These are phyloP conservation scores for Sisyra nigra DNA, from an alignment of 2,888 invertebrate species.

Conservation along the genomic window DNA sequence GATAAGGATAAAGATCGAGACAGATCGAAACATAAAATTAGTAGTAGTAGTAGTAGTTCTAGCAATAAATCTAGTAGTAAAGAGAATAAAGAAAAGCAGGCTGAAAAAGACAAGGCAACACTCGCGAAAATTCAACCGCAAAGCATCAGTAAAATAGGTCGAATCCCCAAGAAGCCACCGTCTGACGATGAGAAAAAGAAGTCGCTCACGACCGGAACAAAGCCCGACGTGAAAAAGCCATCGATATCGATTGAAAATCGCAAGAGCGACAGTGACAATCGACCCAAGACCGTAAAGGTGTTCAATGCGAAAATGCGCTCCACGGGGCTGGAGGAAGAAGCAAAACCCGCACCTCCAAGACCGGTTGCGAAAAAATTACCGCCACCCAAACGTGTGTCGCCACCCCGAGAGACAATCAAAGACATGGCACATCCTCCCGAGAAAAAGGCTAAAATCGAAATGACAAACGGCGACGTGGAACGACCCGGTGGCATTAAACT, in stretches of 20 bases:
- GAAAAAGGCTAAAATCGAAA: conserved; percentile 57
- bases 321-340: conserved; percentile 77
- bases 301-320: conserved; percentile 84
- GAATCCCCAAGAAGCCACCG: conserved; percentile 56
- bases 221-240: conserved; percentile 45
- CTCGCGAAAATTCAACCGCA: conserved; percentile 48
- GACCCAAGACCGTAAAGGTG: conserved; percentile 84
- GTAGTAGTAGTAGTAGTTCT: conserved; percentile 13
- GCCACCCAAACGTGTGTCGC: conserved; percentile 28
- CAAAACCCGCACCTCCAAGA: conserved; percentile 69
- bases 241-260: conserved; percentile 70
- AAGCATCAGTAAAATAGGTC: conserved; percentile 55
- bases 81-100: conserved; percentile 33
- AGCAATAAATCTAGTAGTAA: conserved; percentile 18
- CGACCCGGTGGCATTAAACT: conserved; percentile 72
- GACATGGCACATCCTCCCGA: conserved; percentile 40
- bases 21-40: conserved; percentile 19
- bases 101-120: conserved; percentile 51
- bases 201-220: conserved; percentile 19
- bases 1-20: conserved; percentile 26
- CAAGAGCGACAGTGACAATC: conserved; percentile 46
- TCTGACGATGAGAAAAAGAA: conserved; percentile 28
- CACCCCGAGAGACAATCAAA: conserved; percentile 16
- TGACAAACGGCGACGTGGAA: conserved; percentile 30
- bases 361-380: conserved; percentile 39